Percentiles rank a stretch among this genome's conserved stretches.
Conservation (phyloP, 2,888 invertebrate species). For the Notodonta dromedarius region DNA sequence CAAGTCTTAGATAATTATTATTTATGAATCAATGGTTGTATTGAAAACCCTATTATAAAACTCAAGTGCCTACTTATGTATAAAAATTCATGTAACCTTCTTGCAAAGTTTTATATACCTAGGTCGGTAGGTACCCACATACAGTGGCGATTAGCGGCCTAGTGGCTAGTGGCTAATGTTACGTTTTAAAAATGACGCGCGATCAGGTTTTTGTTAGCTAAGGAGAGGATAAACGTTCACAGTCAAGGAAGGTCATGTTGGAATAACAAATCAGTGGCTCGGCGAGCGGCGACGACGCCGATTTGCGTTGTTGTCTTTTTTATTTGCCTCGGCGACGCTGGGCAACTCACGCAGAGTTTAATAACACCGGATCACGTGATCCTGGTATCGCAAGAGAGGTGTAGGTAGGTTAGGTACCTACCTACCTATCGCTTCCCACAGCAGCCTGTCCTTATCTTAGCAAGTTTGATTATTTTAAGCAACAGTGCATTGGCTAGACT, state of each 20-base stretch:
- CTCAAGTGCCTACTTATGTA: too few species aligned
- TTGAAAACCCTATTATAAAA: too few species aligned
- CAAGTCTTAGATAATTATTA: too few species aligned
- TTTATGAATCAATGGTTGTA: too few species aligned
- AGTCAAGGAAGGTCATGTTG: constrained; percentile 72
- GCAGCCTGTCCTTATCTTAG: not conserved
- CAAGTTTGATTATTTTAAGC: not conserved
- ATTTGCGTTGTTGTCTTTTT: constrained; percentile 46
- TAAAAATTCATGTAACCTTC: too few species aligned
- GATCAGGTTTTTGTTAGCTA: constrained; percentile 40
- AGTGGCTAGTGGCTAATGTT: constrained; percentile 13
- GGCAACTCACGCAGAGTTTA: constrained; percentile 44
- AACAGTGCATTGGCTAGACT: not conserved
- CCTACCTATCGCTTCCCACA: constrained; percentile 1
- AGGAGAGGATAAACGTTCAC: constrained; percentile 54
- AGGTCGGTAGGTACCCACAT: too few species aligned
- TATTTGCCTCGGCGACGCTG: constrained; percentile 25
- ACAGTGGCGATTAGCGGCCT: not conserved
- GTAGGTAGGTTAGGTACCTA: not conserved
- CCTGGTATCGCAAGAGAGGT: constrained; percentile 13
- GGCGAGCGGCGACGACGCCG: constrained; percentile 31
- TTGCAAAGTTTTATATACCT: too few species aligned
- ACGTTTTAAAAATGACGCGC: constrained; percentile 41
- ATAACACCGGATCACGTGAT: constrained; percentile 45
- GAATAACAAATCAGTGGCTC: constrained; percentile 62